Evolutionary conservation across 2,797 vertebrate genomes (phyloP), one percentile per base, ranked within the genome.

Genomic region (Knipowitschia caucasica): DNA sequence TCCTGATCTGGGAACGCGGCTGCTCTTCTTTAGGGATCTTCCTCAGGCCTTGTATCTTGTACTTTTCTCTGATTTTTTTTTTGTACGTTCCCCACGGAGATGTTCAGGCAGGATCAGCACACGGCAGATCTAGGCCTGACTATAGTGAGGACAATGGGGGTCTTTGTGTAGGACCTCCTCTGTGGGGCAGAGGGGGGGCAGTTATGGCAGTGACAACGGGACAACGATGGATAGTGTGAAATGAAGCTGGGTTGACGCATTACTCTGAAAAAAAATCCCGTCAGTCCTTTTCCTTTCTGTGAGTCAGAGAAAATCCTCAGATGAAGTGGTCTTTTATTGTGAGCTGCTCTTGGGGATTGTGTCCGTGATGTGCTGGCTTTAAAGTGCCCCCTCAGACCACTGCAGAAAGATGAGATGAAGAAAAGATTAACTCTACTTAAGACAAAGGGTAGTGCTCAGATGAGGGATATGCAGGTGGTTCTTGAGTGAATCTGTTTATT

Each of bases 91-190:
- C 75, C 78, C 62, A 59, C 21, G 56, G 85, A 82, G 74, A 81
- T 67, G 73, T 82, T 70, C 44, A 67, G 66, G 64, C 59, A 74
- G 71, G 64, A 77, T 72, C 60, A 64, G 71, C 65, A 73, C 65
- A 77, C 76, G 82, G 73, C 75, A 70, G 81, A 87, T 72, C 66
- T 68, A 72, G 68, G 67, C 52, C 47, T 8, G 71, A 81, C 82
- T 81, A 81, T 31, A 53, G 46, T 8, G 1, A 52, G 56, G 52
- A 91, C 86, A 90, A 87, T 88, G 71, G 71, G 51, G 26, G 50
- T 69, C 84, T 90, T 88, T 91, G 84, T 89, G 57, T 69, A 49
- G 53, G 77, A 73, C 70, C 74, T 84, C 69, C 60, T 60, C 46
- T 53, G 65, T 47, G 71, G 67, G 69, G 73, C 52, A 51, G 62